phyloP scores from a whole-genome alignment of 1,140 invertebrate genomes.

The Drosophila punjabiensis region DNA sequence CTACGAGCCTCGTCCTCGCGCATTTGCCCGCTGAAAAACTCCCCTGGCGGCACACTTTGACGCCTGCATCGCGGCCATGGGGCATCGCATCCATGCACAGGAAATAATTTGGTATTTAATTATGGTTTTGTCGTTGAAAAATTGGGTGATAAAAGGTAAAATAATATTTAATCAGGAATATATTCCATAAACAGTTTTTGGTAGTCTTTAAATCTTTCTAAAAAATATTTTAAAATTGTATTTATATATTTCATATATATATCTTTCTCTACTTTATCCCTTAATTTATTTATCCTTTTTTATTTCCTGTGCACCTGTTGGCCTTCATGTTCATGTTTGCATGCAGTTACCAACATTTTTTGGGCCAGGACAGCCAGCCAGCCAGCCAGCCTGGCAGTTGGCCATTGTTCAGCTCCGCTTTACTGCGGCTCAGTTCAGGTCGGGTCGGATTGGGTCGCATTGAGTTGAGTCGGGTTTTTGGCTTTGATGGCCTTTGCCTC shows the following conservation, averaged over 20 bases:
- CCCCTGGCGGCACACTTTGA: conserved; percentile 47
- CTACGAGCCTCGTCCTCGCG: background rate
- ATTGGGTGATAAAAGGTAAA: too few species aligned
- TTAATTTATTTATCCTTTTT: background rate
- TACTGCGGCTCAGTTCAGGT: conserved; percentile 14
- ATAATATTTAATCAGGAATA: background rate
- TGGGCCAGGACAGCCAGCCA: conserved; percentile 33
- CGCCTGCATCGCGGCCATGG: conserved; percentile 41
- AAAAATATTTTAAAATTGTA: background rate
- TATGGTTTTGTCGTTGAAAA: too few species aligned
- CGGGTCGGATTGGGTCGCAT: conserved; percentile 37
- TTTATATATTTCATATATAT: background rate
- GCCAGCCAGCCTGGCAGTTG: conserved; percentile 20
- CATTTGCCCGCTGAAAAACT: conserved; percentile 8
- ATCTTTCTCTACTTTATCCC: too few species aligned
- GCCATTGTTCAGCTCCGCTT: conserved; percentile 37
- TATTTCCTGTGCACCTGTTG: conserved; percentile 22
- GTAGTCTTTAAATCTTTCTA: too few species aligned
- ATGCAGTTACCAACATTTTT: conserved; percentile 63
- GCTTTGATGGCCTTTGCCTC: conserved; percentile 36
- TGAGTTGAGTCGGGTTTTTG: conserved; percentile 33
- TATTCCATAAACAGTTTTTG: background rate
- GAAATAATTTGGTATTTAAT: too few species aligned
- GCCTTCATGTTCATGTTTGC: conserved; percentile 72
- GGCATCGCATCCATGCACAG: conserved; percentile 14